Evolutionary conservation across 2,797 vertebrate genomes (phyloP), one percentile per base, ranked within the genome.

Genomic region (Acanthurus tractus): DNA sequence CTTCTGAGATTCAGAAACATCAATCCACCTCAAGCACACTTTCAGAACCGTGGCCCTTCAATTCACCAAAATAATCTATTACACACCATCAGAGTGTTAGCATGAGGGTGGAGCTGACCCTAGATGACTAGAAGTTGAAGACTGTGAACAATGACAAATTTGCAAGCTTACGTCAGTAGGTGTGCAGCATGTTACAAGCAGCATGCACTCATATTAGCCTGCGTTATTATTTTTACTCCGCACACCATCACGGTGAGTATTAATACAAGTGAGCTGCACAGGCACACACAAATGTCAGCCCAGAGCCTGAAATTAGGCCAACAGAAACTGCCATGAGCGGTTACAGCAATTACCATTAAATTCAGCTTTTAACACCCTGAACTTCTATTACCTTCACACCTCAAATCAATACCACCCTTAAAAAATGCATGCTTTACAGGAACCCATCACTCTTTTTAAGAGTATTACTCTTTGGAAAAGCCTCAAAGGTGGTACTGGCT

Each of bases 1-100:
- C 76, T 73, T 74, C 53, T 64, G 59, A 68, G 57, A 18, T 49
- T 58, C 54, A 74, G 53, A 70, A 54, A 63, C 73, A 77, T 73
- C 25, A 65, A 38, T 72, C 61, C 58, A 70, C 52, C 63, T 78
- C 58, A 73, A 38, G 70, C 71, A 63, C 42, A 44, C 40, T 66
- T 45, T 10, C 46, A 52, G 9, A 52, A 44, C 67, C 53, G 29
- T 49, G 66, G 65, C 71, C 20, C n/a, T 52, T 40, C 36, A 70
- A 50, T 45, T 50, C 40, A 70, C 45, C 44, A 65, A 70, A 70
- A 65, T 49, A 76, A 82, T 82, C 73, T 73, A 63, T 81, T 74
- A 74, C 48, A 70, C 49, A 55, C 25, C 8, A 62, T 45, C 13
- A 71, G 45, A 71, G 17, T 55, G 55, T 82, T 42, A 46, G 63